A percentile compares a stretch with the other conserved stretches of the same genome.
Conservation (phyloP, 2,113 vertebrate species). For the Bettongia penicillata region DNA sequence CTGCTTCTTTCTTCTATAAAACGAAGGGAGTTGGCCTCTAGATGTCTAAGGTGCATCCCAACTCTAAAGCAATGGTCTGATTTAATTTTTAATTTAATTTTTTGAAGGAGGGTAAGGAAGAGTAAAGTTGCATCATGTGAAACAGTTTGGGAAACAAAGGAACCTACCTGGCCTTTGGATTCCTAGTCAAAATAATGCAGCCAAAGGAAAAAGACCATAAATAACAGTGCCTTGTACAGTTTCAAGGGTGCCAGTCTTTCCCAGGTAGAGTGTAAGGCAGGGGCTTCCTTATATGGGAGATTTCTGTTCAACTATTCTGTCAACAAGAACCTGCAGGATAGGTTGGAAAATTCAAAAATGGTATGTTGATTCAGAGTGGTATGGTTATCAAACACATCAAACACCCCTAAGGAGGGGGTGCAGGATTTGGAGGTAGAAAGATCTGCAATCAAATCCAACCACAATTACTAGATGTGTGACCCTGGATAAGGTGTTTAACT, state of each 20-base stretch:
- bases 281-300: neutral
- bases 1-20: too few relatives aligned
- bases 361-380: neutral
- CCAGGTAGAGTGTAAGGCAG: neutral
- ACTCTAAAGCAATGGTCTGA: too few relatives aligned
- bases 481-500: neutral
- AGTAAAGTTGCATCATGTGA: too few relatives aligned
- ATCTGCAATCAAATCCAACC: neutral
- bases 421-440: neutral
- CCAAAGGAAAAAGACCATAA: too few relatives aligned
- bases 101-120: accelerated
- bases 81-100: too few relatives aligned
- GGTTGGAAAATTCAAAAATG: neutral
- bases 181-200: too few relatives aligned
- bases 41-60: too few relatives aligned
- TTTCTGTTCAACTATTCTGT: neutral
- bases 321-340: neutral
- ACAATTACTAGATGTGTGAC: neutral
- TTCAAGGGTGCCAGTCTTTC: neutral
- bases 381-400: neutral
- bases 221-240: too few relatives aligned
- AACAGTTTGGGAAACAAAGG: too few relatives aligned
- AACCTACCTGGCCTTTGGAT: too few relatives aligned
- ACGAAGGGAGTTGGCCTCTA: too few relatives aligned
- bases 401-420: neutral